phyloP scores from a whole-genome alignment of 2,888 invertebrate genomes.

The Drosophila dives region DNA sequence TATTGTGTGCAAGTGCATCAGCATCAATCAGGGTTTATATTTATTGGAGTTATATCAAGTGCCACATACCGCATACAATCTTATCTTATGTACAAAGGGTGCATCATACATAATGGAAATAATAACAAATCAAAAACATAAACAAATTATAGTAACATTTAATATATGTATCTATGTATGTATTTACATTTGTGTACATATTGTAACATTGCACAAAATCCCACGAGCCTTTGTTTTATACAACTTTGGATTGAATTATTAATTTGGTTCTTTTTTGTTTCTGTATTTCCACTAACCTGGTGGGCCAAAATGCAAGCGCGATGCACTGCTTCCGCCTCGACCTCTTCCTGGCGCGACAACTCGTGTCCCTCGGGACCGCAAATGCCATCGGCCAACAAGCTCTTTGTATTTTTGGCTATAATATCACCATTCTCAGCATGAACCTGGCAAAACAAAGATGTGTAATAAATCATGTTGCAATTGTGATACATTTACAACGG shows the following conservation, averaged over 20 bases:
- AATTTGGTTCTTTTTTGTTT: background rate
- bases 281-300: constrained; percentile 88
- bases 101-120: constrained; percentile 70
- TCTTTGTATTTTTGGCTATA: constrained; percentile 95
- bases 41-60: constrained; percentile 59
- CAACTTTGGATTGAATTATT: constrained; percentile 16
- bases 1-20: constrained; percentile 49
- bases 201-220: constrained; percentile 13
- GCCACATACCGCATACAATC: constrained; percentile 70
- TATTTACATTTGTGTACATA: constrained; percentile 16
- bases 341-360: constrained; percentile 97
- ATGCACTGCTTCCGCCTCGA: constrained; percentile 98
- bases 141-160: constrained; percentile 30
- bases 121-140: constrained; percentile 58
- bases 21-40: constrained; percentile 44
- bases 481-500: background rate
- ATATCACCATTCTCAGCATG: constrained; percentile 99
- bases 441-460: constrained; percentile 86
- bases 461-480: background rate
- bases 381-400: constrained; percentile 93
- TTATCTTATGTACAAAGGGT: constrained; percentile 74
- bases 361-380: constrained; percentile 98
- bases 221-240: constrained; percentile 23
- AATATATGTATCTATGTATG: constrained; percentile 8
- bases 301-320: constrained; percentile 97